Percentiles rank a stretch among this genome's conserved stretches.
Evolutionary conservation across 2,888 invertebrate genomes (phyloP).

Genomic region (Leucophora obtusa): DNA sequence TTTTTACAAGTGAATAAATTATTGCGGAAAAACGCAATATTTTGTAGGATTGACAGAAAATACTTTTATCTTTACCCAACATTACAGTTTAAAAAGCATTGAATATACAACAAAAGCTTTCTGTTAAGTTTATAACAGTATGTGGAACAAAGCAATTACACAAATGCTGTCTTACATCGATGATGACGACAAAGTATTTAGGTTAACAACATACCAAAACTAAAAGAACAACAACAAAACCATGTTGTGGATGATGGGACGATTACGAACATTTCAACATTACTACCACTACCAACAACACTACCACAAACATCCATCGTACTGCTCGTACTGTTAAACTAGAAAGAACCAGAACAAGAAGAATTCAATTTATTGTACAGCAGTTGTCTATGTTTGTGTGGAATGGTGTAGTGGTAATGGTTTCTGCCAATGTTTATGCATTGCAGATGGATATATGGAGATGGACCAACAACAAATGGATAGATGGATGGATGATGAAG

Average conservation of each 20-base stretch:
- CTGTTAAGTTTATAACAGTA: conserved; percentile 29
- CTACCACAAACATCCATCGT: conserved; percentile 19
- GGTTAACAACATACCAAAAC: conserved; percentile 32
- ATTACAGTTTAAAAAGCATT: conserved; percentile 42
- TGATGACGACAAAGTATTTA: conserved; percentile 30
- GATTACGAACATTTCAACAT: conserved; percentile 2
- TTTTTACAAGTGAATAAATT: no score
- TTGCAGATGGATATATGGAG: conserved; percentile 53
- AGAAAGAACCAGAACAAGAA: conserved; percentile 5
- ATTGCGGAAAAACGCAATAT: no score
- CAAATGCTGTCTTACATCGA: neutral
- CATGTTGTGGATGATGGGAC: no score
- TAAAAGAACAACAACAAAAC: neutral
- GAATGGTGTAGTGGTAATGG: conserved; percentile 20
- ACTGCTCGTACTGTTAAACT: conserved; percentile 30
- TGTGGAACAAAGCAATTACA: conserved; percentile 30
- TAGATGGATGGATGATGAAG: conserved; percentile 7
- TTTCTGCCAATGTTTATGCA: conserved; percentile 31
- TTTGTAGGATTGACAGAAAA: neutral
- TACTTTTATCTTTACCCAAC: neutral
- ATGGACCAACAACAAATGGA: neutral
- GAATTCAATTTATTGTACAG: neutral
- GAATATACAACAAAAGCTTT: conserved; percentile 36
- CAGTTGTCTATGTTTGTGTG: neutral
- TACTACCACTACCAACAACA: conserved; percentile 37